Base-by-base conservation (phyloP, 30 jellyfish, hydroid and myxozoan genomes). In the Cassiopea xamachana region DNA sequence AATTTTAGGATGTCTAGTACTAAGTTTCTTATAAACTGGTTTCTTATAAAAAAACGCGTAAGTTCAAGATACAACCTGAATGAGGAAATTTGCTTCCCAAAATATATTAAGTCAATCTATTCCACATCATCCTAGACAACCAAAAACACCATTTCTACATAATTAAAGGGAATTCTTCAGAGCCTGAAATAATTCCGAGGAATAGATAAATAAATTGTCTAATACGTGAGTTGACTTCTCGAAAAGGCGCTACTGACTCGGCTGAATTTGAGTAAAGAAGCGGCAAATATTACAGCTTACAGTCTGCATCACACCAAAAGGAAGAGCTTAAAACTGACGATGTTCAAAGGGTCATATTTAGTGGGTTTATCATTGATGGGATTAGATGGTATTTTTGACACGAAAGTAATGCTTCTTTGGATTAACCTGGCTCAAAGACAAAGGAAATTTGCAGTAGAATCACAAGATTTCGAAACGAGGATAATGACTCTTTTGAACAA, bases 291-390 rank as follows among this genome's bases (percentile, higher is more conserved):
- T 60, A 60, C 68, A 48, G 68, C 49, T 9, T 15, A 78, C 16
- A 15, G 14, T 44, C 19, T 51, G 87, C 75, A 44, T 49, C 15
- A 18, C 17, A 15, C 48, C 87, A 78, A 48, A 55, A 84, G 86
- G 48, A 60, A 75, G 69, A 49, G 90, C 82, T 82, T 82, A 82
- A 17, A 16, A 59, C 13, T 70, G 17, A 82, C 70, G 81, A 82
- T 82, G 80, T 46, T 50, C 48, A 15, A 72, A 69, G 61, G 84
- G 85, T 58, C 76, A 83, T 48, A 46, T 45, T 17, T 72, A 72
- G 78, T 19, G 51, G 80, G 69, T 48, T 18, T 39, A 83, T 83
- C 92, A 83, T 44, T 27, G 84, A 70, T 18, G 50, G 86, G 45
- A 83, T 83, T 50, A 83, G 60, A 46, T 48, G 78, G 92, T 83